Percentiles rank a stretch among this genome's conserved stretches.
phyloP scores from a whole-genome alignment of 2,113 vertebrate genomes.

The Kryptolebias marmoratus region DNA sequence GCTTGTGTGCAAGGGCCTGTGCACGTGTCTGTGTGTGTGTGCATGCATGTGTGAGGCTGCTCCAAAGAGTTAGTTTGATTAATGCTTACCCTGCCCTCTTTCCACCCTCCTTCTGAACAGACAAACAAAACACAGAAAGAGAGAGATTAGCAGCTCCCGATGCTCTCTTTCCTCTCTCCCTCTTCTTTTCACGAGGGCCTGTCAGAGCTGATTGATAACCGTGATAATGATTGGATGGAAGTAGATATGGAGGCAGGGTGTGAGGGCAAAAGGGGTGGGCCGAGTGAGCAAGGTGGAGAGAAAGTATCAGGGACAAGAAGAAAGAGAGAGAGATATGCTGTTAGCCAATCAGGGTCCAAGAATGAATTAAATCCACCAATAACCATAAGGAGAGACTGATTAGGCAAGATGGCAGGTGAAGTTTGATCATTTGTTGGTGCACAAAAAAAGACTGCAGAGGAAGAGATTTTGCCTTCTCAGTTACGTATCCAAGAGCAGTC shows the following conservation, averaged over 20 bases:
- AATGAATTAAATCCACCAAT: conserved; percentile 69
- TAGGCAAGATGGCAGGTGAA: conserved; percentile 64
- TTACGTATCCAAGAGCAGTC: too few relatives aligned
- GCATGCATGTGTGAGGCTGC: conserved; percentile 23
- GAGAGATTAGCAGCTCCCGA: conserved; percentile 29
- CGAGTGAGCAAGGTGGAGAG: conserved; percentile 26
- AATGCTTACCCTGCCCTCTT: conserved; percentile 86
- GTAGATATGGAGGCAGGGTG: conserved; percentile 42
- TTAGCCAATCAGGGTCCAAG: conserved; percentile 53
- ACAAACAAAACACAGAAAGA: conserved; percentile 68
- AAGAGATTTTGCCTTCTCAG: conserved; percentile 1
- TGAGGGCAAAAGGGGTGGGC: conserved; percentile 20
- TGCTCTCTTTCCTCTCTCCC: conserved; percentile 12
- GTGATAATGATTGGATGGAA: conserved; percentile 84
- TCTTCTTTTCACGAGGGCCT: conserved; percentile 83
- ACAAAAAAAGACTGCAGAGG: conserved; percentile 25
- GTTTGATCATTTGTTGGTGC: conserved; percentile 33
- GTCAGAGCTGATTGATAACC: conserved; percentile 91
- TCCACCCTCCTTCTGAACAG: conserved; percentile 79
- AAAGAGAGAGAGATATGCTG: conserved; percentile 22
- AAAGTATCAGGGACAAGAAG: conserved; percentile 20
- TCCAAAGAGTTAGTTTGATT: conserved; percentile 85
- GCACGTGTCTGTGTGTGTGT: conserved; percentile 13
- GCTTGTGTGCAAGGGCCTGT: conserved; percentile 4
- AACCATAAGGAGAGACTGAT: conserved; percentile 36